Conservation (phyloP, 2,797 vertebrate genomes). For the Malacoctenus gilli region DNA sequence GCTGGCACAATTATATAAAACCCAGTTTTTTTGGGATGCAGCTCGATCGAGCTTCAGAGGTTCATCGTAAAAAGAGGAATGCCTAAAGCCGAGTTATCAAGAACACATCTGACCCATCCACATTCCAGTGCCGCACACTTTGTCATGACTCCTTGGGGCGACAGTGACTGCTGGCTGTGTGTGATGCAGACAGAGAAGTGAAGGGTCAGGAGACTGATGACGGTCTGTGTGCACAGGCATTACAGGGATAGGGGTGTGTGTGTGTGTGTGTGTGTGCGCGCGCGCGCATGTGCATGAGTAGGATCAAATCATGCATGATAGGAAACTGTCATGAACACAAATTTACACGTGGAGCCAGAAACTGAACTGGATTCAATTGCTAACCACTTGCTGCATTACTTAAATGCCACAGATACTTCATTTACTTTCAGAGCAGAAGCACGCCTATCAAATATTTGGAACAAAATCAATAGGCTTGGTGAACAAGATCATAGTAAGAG, state of each 20-base stretch:
- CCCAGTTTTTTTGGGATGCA: neutral
- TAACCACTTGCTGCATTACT: too few species aligned
- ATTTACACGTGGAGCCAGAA: conserved; percentile 1
- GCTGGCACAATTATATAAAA: too few species aligned
- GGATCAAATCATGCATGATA: conserved; percentile 6
- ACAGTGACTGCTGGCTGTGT: conserved; percentile 50
- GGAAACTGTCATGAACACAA: too few species aligned
- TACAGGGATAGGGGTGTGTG: too few species aligned
- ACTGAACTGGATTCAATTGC: too few species aligned
- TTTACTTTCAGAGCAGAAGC: too few species aligned
- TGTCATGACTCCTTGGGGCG: conserved; percentile 30
- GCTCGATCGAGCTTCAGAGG: conserved; percentile 17
- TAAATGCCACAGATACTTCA: too few species aligned
- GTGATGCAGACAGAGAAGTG: neutral
- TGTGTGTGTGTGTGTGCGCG: too few species aligned
- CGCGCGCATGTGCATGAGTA: conserved; percentile 5
- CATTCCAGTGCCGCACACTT: conserved; percentile 56
- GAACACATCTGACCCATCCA: conserved; percentile 35
- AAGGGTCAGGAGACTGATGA: conserved; percentile 24
- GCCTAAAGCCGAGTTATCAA: conserved; percentile 8
- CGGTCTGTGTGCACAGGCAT: conserved; percentile 4
- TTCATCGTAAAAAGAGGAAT: conserved; percentile 26
- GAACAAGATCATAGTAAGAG: too few species aligned
- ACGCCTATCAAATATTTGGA: too few species aligned
- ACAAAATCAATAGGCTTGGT: conserved; percentile 6